These are phyloP conservation scores for Drosophila melanocephala DNA, from an alignment of 2,888 invertebrate species.

Conservation along the genomic window DNA sequence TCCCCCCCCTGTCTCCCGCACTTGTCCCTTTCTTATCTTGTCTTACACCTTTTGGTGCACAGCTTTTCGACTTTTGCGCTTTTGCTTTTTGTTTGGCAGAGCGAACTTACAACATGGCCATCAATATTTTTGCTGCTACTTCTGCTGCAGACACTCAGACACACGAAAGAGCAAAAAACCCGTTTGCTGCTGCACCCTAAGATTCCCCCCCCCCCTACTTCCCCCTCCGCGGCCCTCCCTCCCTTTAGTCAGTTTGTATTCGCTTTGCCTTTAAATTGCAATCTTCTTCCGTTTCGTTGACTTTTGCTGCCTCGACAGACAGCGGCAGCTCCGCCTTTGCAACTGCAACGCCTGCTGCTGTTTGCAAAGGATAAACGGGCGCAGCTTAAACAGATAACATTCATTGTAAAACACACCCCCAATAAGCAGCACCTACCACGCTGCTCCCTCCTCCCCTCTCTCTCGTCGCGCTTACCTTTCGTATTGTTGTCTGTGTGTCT, in stretches of 20 bases:
- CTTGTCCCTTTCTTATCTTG: background rate
- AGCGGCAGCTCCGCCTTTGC: slow-evolving; percentile 11
- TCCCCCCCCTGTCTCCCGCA: background rate
- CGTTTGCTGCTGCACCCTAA: slow-evolving; percentile 66
- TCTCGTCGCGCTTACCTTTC: slow-evolving; percentile 18
- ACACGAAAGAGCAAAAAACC: slow-evolving; percentile 26
- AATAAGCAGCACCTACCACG: background rate
- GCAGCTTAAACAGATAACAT: slow-evolving; percentile 80
- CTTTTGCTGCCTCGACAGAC: slow-evolving; percentile 74
- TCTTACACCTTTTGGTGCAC: slow-evolving; percentile 38
- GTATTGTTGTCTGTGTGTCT: slow-evolving; percentile 7
- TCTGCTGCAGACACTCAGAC: slow-evolving; percentile 32
- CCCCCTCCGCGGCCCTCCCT: background rate
- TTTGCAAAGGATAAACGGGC: slow-evolving; percentile 69
- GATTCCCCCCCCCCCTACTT: background rate
- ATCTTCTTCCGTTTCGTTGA: slow-evolving; percentile 79
- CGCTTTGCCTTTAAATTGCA: slow-evolving; percentile 71
- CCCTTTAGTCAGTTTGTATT: slow-evolving; percentile 4
- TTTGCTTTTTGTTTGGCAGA: slow-evolving; percentile 14
- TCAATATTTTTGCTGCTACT: slow-evolving; percentile 63
- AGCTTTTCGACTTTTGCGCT: slow-evolving; percentile 53
- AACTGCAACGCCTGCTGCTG: slow-evolving; percentile 24
- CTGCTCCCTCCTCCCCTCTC: no score
- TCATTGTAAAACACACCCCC: slow-evolving; percentile 66
- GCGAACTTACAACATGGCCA: slow-evolving; percentile 67